Evolutionary conservation across 30 jellyfish, hydroid and myxozoan species (phyloP).

Genomic region (Mastigias papua): DNA sequence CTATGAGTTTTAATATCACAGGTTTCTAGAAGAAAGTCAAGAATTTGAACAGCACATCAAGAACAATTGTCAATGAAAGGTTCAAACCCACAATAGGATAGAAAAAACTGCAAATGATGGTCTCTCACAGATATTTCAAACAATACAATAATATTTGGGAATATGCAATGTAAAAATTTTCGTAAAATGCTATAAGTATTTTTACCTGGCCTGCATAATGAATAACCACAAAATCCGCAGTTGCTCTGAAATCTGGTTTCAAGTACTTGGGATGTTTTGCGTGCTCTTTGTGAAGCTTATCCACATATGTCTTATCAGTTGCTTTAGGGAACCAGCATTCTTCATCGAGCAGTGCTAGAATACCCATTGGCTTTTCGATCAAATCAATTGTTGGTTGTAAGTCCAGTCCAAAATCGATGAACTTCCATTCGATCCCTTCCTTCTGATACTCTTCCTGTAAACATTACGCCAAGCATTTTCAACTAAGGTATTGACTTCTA

Average conservation of each 20-base stretch:
- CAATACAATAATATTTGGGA: no score
- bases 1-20: no score
- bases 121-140: no score
- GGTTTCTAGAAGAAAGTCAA: no score
- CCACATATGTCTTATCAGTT: constrained; percentile 97
- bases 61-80: no score
- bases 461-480: no score
- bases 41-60: no score
- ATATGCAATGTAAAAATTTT: no score
- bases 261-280: constrained; percentile 93
- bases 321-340: constrained; percentile 99
- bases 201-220: constrained; percentile 99
- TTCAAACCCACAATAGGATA: no score
- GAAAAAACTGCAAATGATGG: no score
- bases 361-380: constrained; percentile 99
- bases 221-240: constrained; percentile 94
- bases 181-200: no score
- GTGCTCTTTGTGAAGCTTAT: constrained; percentile 91
- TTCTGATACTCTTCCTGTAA: constrained; percentile 98
- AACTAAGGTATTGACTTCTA: no score
- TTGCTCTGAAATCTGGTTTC: constrained; percentile 99
- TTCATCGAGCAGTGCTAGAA: constrained; percentile 95
- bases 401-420: constrained; percentile 99
- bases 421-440: constrained; percentile 99
- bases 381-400: constrained; percentile 99